Evolutionary conservation across 2,797 vertebrate species (phyloP).

Genomic region (Chelmon rostratus): DNA sequence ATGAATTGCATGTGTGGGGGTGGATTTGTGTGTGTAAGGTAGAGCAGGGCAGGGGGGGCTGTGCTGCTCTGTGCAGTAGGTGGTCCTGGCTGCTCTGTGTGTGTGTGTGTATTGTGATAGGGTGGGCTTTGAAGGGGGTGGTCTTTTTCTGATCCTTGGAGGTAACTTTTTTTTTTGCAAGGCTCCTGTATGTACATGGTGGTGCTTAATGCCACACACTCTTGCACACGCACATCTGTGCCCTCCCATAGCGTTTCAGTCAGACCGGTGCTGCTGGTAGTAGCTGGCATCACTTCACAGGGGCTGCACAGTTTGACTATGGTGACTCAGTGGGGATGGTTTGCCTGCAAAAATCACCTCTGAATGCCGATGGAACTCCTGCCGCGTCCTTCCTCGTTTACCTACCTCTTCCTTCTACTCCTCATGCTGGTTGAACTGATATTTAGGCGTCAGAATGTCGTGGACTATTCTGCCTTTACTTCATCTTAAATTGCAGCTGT

Average conservation of each 20-base stretch:
- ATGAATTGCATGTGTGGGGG: conserved; percentile 76
- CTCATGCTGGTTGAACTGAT: conserved; percentile 26
- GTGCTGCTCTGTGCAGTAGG: conserved; percentile 56
- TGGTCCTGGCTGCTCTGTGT: conserved; percentile 66
- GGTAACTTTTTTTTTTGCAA: conserved; percentile 41
- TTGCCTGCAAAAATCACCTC: conserved; percentile 35
- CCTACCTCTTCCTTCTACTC: conserved; percentile 22
- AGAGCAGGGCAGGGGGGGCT: conserved; percentile 48
- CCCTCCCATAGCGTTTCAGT: conserved; percentile 61
- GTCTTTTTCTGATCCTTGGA: conserved; percentile 73
- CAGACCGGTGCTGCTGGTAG: conserved; percentile 54
- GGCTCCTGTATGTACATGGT: conserved; percentile 36
- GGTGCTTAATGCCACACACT: conserved; percentile 42
- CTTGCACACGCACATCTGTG: conserved; percentile 27
- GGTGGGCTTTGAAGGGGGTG: conserved; percentile 61
- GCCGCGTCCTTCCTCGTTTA: conserved; percentile 1
- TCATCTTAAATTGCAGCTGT: conserved; percentile 36
- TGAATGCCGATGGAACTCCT: conserved; percentile 13
- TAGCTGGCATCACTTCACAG: conserved; percentile 74
- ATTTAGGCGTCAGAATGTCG: conserved; percentile 28
- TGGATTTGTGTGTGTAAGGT: conserved; percentile 69
- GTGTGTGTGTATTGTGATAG: conserved; percentile 52
- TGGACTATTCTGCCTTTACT: conserved; percentile 35
- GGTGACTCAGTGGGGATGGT: conserved; percentile 45
- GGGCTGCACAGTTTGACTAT: conserved; percentile 35